These are phyloP conservation scores for Ornithorhynchus anatinus DNA, from an alignment of 2,113 vertebrate species.

Conservation along the genomic window DNA sequence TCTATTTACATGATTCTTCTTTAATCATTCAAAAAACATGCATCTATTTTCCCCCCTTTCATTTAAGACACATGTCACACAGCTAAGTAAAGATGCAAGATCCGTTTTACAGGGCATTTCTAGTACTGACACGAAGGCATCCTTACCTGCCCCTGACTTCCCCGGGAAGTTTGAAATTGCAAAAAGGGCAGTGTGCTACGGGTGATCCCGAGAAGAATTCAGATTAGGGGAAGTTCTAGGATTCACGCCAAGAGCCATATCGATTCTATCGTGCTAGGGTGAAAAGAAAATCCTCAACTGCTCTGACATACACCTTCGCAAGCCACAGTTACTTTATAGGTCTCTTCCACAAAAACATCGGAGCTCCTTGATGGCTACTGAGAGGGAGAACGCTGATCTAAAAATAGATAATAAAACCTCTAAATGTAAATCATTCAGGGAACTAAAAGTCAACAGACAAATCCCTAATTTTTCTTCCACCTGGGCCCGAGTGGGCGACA, in stretches of 20 bases:
- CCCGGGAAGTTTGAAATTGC: too few relatives aligned
- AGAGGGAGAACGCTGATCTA: too few relatives aligned
- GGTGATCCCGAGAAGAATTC: neutral
- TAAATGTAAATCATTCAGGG: too few relatives aligned
- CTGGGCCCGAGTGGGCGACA: too few relatives aligned
- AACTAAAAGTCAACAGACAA: too few relatives aligned
- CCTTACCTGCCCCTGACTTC: slow-evolving; percentile 14
- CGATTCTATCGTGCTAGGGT: neutral
- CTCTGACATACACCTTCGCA: neutral
- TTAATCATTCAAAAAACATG: slow-evolving; percentile 30
- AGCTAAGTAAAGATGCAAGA: slow-evolving; percentile 28
- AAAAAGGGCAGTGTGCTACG: neutral
- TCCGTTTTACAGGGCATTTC: neutral
- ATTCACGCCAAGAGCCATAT: rapidly evolving
- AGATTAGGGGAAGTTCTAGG: neutral
- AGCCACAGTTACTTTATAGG: neutral
- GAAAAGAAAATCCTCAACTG: neutral
- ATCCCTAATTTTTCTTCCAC: too few relatives aligned
- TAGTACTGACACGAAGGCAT: neutral
- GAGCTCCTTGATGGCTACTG: too few relatives aligned
- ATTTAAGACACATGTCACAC: slow-evolving; percentile 26
- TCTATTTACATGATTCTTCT: slow-evolving; percentile 3
- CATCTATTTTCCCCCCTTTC: slow-evolving; percentile 40
- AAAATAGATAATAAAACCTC: too few relatives aligned
- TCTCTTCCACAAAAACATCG: too few relatives aligned